Percentiles rank a stretch among this genome's conserved stretches.
These are phyloP conservation scores for Augochlora pura DNA, from an alignment of 1,140 invertebrate species.

Conservation along the genomic window DNA sequence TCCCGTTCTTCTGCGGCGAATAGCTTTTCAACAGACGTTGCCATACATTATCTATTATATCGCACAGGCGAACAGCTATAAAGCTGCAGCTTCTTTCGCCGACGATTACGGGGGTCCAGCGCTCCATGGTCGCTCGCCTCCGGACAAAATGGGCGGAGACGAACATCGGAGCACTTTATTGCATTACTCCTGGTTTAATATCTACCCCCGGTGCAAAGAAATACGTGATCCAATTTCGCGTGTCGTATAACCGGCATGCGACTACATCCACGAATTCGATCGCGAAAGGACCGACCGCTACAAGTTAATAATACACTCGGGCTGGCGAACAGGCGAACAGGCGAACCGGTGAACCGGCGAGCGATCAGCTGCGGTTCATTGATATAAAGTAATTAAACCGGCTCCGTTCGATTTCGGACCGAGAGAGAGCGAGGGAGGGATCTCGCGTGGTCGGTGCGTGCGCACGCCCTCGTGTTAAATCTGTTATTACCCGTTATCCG, in stretches of 20 bases:
- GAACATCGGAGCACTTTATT: constrained; percentile 27
- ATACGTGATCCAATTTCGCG: constrained; percentile 47
- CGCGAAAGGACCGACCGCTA: background rate
- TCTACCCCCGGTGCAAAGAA: constrained; percentile 42
- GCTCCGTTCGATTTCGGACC: constrained; percentile 5
- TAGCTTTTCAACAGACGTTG: background rate
- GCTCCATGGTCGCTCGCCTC: background rate
- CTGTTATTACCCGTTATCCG: constrained; percentile 19
- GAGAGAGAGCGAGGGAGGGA: too few species aligned
- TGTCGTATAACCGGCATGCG: background rate
- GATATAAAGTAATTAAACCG: constrained; percentile 51
- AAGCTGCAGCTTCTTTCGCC: constrained; percentile 20
- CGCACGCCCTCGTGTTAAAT: background rate
- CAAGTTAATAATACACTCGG: constrained; percentile 11
- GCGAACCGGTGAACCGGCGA: background rate
- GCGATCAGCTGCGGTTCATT: constrained; percentile 42
- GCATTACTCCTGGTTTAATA: constrained; percentile 37
- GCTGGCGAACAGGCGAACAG: background rate
- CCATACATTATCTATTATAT: constrained; percentile 40
- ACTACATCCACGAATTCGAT: background rate
- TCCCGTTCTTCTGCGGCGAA: background rate
- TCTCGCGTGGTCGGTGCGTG: background rate
- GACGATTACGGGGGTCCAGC: background rate
- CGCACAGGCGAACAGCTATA: constrained; percentile 5
- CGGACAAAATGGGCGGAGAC: background rate